Percentiles rank a stretch among this genome's conserved stretches.
Evolutionary conservation across 2,888 invertebrate species (phyloP).

Genomic region (Tiliacea aurago): DNA sequence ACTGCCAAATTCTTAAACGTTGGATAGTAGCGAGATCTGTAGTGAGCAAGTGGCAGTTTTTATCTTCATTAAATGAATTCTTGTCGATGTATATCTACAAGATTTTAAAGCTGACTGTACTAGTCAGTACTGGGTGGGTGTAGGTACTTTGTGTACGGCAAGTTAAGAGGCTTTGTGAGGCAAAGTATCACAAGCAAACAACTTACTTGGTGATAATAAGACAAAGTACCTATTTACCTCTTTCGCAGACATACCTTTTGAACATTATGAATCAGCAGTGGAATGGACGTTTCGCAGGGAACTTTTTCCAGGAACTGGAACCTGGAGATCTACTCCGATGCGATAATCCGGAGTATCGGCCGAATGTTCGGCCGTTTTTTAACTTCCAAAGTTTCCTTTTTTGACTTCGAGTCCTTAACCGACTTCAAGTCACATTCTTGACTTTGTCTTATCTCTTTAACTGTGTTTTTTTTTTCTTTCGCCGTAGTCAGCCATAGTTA

Average conservation of each 20-base stretch:
- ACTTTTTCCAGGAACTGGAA: background rate
- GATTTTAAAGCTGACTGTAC: background rate
- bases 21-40: no score
- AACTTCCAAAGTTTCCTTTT: no score
- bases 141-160: conserved; percentile 43
- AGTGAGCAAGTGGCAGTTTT: no score
- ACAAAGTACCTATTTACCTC: background rate
- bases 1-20: no score
- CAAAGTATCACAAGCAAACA: background rate
- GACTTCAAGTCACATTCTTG: no score
- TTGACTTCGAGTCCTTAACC: no score
- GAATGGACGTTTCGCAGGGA: background rate
- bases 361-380: no score
- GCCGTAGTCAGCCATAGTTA: no score
- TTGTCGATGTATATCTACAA: background rate
- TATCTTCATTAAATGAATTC: background rate
- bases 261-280: background rate
- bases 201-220: background rate
- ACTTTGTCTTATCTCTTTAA: no score
- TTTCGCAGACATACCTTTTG: background rate
- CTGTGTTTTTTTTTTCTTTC: no score
- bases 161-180: conserved; percentile 49
- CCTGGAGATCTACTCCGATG: no score
- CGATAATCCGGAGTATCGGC: no score
- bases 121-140: conserved; percentile 14